These are phyloP conservation scores for Eupithecia insigniata DNA, from an alignment of 2,888 invertebrate species.

Conservation along the genomic window DNA sequence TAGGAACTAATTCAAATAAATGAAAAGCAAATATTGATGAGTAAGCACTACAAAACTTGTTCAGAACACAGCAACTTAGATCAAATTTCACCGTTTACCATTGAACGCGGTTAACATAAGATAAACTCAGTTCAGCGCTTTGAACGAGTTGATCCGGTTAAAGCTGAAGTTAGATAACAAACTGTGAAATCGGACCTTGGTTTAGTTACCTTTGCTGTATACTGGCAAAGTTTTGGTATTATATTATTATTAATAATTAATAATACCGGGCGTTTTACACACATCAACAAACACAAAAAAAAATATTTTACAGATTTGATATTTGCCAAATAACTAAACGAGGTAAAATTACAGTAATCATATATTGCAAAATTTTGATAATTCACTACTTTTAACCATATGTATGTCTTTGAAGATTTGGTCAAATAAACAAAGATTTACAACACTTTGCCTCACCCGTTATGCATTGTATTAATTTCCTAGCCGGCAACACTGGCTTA, in stretches of 20 bases:
- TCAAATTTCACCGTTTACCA: no score
- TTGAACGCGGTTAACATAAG: neutral
- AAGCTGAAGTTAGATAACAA: neutral
- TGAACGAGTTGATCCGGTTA: neutral
- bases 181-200: neutral
- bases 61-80: neutral
- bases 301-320: neutral
- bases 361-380: neutral
- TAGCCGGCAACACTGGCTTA: no score
- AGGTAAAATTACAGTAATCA: neutral
- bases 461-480: no score
- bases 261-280: no score
- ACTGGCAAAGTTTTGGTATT: neutral
- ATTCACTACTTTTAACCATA: neutral
- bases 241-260: no score
- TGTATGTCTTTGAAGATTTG: no score
- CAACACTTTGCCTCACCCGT: neutral
- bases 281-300: neutral
- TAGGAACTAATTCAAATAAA: constrained; percentile 14
- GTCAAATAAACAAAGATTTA: neutral
- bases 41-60: neutral
- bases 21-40: neutral
- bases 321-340: neutral
- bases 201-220: neutral
- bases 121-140: neutral